Base-by-base conservation (phyloP, 2,113 vertebrate species). In the Zosterops pallidus region DNA sequence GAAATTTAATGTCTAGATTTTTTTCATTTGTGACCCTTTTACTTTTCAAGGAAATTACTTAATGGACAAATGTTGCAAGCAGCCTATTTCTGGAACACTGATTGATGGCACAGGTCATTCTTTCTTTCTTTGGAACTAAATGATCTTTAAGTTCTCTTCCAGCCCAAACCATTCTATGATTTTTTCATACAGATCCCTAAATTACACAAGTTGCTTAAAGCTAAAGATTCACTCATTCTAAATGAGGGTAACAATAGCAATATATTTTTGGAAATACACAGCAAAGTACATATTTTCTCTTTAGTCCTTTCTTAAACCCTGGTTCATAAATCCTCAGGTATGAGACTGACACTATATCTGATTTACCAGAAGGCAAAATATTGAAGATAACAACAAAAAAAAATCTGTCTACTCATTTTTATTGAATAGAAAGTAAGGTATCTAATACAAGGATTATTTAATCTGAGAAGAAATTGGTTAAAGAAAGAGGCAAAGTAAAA, bases 31-130 rank as follows among this genome's bases (percentile, higher is more conserved):
- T 70, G 21, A 91, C 85, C 37, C 19, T 49, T 74, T 70, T 56
- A 33, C 41, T 94, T 96, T 93, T 85, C 53, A 74, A 95, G 85
- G 89, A 62, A 90, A 71, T 67, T 7, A 76, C 31, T 81, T 89
- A 84, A 78, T n/a, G 62, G 50, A 78, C 6, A 16, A 65, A 63
- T 79, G 41, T 52, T 65, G 44, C 64, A 71, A 91, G 83, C 62
- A 64, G 20, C 41, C 31, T 75, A 6, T 84, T 95, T 95, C 91
- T 85, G 68, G 90, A 84, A 74, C 39, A 77, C 74, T 83, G 75
- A 84, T 57, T 39, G 68, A 72, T 83, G 89, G 55, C 62, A 64
- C 62, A 75, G 53, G 52, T 31, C 24, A 57, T 87, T 78, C 42
- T 53, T 52, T 74, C 50, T 74, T 76, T 55, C 41, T 62, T 69